Percentiles rank a stretch among this genome's conserved stretches.
Evolutionary conservation across 92 coral and sea anemone genomes (phyloP).

Genomic region (Virgularia gustaviana): DNA sequence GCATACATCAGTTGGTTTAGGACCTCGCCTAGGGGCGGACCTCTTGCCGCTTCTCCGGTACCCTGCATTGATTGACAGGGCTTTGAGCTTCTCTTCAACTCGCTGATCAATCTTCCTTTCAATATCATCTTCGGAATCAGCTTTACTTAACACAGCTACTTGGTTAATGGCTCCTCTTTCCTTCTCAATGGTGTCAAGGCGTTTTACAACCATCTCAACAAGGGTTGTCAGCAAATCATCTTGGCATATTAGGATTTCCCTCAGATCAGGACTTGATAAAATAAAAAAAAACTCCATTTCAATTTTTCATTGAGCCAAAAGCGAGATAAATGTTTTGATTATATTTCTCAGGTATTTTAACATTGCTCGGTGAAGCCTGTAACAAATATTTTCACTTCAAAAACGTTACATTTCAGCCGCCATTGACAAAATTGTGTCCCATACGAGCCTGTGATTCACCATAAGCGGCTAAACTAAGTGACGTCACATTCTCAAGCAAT

Average conservation of each 20-base stretch:
- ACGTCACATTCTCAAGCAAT: no score
- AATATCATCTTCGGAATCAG: slow-evolving; percentile 2
- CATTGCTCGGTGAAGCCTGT: no score
- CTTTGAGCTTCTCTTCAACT: slow-evolving; percentile 22
- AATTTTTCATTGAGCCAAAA: no score
- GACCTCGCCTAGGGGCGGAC: slow-evolving; percentile 27
- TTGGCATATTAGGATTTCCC: slow-evolving; percentile 37
- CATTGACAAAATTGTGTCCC: no score
- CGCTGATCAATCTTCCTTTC: slow-evolving; percentile 24
- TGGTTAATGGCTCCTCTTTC: slow-evolving; percentile 36
- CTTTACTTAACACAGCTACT: slow-evolving; percentile 8
- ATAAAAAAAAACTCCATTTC: no score
- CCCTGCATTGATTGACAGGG: no score
- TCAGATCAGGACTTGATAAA: slow-evolving; percentile 30
- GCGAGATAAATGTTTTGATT: no score
- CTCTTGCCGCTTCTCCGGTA: slow-evolving; percentile 37
- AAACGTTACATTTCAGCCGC: no score
- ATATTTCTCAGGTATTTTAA: no score
- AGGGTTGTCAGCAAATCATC: slow-evolving; percentile 22
- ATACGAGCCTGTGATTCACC: no score
- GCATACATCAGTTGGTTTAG: slow-evolving; percentile 31
- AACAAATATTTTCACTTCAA: no score
- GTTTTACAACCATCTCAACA: slow-evolving; percentile 25
- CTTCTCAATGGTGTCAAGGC: slow-evolving; percentile 33
- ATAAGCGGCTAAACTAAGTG: no score